Evolutionary conservation across 2,797 vertebrate species (phyloP), one percentile per base, ranked within the genome.

Genomic region (Sebastes itinus): DNA sequence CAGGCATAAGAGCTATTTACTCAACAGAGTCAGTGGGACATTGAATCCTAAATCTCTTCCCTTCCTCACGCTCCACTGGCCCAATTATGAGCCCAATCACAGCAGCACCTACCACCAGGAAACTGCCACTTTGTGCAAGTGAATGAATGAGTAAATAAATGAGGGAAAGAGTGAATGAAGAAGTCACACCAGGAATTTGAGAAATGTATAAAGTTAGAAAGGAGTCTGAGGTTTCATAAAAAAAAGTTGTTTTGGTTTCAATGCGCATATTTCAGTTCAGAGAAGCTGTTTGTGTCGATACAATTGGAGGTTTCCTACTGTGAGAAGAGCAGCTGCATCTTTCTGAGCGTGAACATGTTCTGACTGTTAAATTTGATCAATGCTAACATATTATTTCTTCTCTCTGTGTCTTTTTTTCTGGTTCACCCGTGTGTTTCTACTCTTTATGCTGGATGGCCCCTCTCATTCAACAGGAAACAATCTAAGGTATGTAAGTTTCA

Each of bases 21-120:
- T 94, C 93, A 94, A 89, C 92, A 93, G 88, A 95, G 92, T 93
- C 92, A 89, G 86, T 92, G 89, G 89, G 85, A 94, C 92, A 94
- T 92, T 92, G 91, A 93, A 91, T 91, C 84, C 87, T 91, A 94
- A 95, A 94, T 94, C 94, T 94, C 90, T 91, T 94, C 93, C 91
- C 84, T 90, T 93, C 84, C 89, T 93, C 88, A 88, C 73, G 88
- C 91, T 92, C 79, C 92, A 92, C 84, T 88, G 89, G 87, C 83
- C 86, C 92, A 91, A 90, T 94, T 92, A 93, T 92, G 90, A 91
- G 86, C 83, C 85, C 85, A 88, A 88, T 93, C 89, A 90, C 86
- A 90, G 88, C 80, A 76, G 76, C 80, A 88, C 67, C 73, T 81
- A 81, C 81, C 84, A 86, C 73, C 80, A 90, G 90, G 85, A 93